Conservation (phyloP, 1,140 invertebrate genomes). For the Zaprionus africanus region DNA sequence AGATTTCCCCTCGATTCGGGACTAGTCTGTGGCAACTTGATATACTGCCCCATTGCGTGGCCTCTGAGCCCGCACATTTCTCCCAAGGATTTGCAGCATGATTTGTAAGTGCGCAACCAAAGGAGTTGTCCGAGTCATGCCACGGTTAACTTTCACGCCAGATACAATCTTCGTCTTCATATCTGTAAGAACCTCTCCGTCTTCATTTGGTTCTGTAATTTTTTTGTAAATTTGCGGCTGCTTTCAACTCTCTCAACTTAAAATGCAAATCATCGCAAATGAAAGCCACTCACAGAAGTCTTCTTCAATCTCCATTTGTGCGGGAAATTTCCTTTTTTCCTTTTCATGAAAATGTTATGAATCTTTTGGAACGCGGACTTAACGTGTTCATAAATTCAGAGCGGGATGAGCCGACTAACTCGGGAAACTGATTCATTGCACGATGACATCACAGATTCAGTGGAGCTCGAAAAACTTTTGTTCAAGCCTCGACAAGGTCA, state of each 20-base stretch:
- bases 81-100: conserved; percentile 2
- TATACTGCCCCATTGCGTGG: conserved; percentile 6
- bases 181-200: neutral
- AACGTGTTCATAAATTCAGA: neutral
- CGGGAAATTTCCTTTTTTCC: neutral
- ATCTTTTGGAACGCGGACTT: neutral
- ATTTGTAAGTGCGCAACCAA: neutral
- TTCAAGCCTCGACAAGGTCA: conserved; percentile 19
- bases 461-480: conserved; percentile 12
- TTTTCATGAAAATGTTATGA: neutral
- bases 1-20: conserved; percentile 9
- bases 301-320: neutral
- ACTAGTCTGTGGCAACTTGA: neutral
- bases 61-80: neutral
- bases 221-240: neutral
- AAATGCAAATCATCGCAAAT: conserved; percentile 25
- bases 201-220: neutral
- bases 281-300: neutral
- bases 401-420: neutral
- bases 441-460: conserved; percentile 22
- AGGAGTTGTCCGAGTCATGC: neutral
- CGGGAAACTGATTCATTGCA: neutral
- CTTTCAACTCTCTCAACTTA: neutral
- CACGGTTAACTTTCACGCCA: neutral
- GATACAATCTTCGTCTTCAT: conserved; percentile 3